phyloP scores from a whole-genome alignment of 2,113 vertebrate genomes.

The Chaetura pelagica region DNA sequence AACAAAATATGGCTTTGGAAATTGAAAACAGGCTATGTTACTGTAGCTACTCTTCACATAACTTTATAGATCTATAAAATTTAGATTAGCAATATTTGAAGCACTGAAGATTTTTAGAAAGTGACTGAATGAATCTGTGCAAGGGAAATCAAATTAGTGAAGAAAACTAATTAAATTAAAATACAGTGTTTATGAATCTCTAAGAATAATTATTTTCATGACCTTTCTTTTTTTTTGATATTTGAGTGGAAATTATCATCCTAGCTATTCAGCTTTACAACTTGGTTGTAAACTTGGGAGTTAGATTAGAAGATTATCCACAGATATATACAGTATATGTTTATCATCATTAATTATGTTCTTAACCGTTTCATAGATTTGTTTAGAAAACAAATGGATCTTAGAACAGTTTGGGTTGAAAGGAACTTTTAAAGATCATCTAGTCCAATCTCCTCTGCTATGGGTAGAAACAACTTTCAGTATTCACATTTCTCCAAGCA shows the following conservation, averaged over 20 bases:
- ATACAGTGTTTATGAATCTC: not conserved
- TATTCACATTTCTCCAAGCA: too few relatives aligned
- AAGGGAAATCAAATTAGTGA: not conserved
- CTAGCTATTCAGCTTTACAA: not conserved
- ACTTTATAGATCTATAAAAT: not conserved
- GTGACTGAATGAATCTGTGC: not conserved
- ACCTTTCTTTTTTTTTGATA: not conserved
- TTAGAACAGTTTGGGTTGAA: not conserved
- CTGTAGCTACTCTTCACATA: not conserved
- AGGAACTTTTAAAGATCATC: not conserved
- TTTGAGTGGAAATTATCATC: not conserved
- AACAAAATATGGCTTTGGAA: not conserved
- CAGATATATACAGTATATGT: not conserved
- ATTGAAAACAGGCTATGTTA: not conserved
- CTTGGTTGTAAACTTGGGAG: not conserved
- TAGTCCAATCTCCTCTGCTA: too few relatives aligned
- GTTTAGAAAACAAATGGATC: not conserved
- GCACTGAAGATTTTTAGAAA: not conserved
- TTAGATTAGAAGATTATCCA: not conserved
- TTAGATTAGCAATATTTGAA: not conserved
- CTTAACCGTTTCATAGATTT: not conserved
- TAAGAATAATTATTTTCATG: not conserved
- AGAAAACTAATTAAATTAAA: not conserved
- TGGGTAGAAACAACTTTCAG: not conserved
- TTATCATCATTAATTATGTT: not conserved